Evolutionary conservation across 2,797 vertebrate species (phyloP), one percentile per base, ranked within the genome.

Genomic region (Carcharodon carcharias): DNA sequence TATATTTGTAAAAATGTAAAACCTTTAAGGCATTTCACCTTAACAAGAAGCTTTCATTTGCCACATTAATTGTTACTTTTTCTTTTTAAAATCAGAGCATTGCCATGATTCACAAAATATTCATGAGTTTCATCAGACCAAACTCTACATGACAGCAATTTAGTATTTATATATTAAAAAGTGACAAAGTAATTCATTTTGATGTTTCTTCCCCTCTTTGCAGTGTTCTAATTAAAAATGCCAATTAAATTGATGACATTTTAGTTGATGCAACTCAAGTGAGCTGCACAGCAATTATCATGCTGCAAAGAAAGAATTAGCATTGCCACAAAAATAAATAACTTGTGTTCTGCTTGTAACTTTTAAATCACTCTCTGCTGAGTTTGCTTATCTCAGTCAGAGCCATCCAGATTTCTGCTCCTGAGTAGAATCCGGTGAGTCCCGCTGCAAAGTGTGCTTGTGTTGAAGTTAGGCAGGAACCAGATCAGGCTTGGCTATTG

Each of bases 191-290:
- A 63, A 92, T 92, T 93, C 61, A 65, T 65, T 93, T 45, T 93
- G 61, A 93, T 93, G 89, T 63, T n/a, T n/a, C 21, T 67, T 93
- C 26, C 61, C n/a, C 9, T 65, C 63, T 45, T n/a, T 45, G 65
- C 91, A 67, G 40, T 93, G 61, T 65, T 93, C 21, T 12, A 93
- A 93, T 93, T 93, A 67, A 93, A 67, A 40, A 26, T 67, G 61
- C n/a, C 91, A 65, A n/a, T 67, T 40, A 65, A 93, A 93, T 93
- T 45, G n/a, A 93, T 67, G 26, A 65, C n/a, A 67, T 93, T 26
- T 40, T 95, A 77, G 45, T 95, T 54, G 28, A 56, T 56, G 69
- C 45, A 77, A 45, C 28, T 56, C 31, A 95, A 95, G 67, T 54
- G 67, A 71, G 58, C 45, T 95, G 50, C 18, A 56, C 54, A 50